A percentile compares a stretch with the other conserved stretches of the same genome.
These are phyloP conservation scores for Scolanthus callimorphus DNA, from an alignment of 92 coral and sea anemone species.

Conservation along the genomic window DNA sequence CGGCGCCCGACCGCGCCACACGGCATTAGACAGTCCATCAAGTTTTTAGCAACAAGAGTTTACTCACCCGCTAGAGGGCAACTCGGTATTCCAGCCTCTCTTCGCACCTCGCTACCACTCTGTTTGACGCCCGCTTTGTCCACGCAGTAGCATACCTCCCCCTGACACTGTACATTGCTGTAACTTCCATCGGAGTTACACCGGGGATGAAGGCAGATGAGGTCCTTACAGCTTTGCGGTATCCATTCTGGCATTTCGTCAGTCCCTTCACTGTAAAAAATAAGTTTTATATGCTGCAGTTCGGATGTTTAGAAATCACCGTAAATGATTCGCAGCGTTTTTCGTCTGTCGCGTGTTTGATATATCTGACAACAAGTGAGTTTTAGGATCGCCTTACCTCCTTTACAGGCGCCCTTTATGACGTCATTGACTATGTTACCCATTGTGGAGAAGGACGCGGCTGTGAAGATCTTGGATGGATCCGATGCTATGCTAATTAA, in stretches of 20 bases:
- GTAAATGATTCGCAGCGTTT: too few relatives aligned
- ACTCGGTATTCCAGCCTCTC: slow-evolving; percentile 29
- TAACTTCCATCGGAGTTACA: slow-evolving; percentile 50
- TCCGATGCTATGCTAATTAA: slow-evolving; percentile 52
- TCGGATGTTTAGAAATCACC: too few relatives aligned
- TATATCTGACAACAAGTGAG: too few relatives aligned
- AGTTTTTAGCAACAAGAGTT: too few relatives aligned
- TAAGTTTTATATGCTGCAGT: too few relatives aligned
- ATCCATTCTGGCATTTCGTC: slow-evolving; percentile 46
- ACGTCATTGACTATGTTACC: slow-evolving; percentile 30
- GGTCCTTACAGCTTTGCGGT: slow-evolving; percentile 20
- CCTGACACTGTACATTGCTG: slow-evolving; percentile 37
- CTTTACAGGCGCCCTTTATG: slow-evolving; percentile 42
- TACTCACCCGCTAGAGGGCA: slow-evolving; percentile 12
- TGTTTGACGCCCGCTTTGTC: slow-evolving; percentile 26
- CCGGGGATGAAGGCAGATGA: slow-evolving; percentile 23
- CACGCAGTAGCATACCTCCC: slow-evolving; percentile 46
- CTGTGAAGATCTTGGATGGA: slow-evolving; percentile 35
- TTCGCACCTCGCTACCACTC: slow-evolving; percentile 22
- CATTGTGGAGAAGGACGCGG: slow-evolving; percentile 34
- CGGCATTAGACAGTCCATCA: too few relatives aligned
- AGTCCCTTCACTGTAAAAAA: slow-evolving; percentile 10
- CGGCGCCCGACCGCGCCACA: too few relatives aligned
- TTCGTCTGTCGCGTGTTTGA: too few relatives aligned
- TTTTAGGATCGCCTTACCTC: slow-evolving; percentile 14